Conservation (phyloP, 2,797 vertebrate species). For the Rhinatrema bivittatum region DNA sequence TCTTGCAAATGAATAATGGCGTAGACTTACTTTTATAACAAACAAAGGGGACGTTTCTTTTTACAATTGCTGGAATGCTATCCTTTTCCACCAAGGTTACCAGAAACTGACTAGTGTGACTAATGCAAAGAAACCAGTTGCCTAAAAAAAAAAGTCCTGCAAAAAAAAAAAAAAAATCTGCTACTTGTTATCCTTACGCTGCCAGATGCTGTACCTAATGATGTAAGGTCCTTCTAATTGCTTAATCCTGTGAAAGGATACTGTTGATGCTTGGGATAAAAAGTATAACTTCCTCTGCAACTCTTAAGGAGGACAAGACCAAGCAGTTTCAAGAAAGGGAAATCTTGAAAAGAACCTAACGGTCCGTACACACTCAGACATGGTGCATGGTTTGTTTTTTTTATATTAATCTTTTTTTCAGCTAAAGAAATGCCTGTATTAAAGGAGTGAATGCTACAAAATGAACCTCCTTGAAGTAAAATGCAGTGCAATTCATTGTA, state of each 20-base stretch:
- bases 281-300: no score
- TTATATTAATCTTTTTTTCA: no score
- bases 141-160: constrained; percentile 26
- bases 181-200: constrained; percentile 44
- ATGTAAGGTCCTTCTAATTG: constrained; percentile 36
- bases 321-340: no score
- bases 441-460: no score
- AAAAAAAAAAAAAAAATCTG: constrained; percentile 53
- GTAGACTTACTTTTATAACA: constrained; percentile 41
- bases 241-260: constrained; percentile 44
- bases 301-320: no score
- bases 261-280: constrained; percentile 22
- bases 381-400: no score
- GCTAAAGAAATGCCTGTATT: no score
- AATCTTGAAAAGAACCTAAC: no score
- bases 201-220: constrained; percentile 50
- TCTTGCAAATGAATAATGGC: constrained; percentile 35
- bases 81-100: constrained; percentile 43
- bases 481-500: no score
- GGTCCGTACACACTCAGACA: no score
- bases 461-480: no score
- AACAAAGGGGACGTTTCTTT: constrained; percentile 6
- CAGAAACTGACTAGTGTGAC: constrained; percentile 41
- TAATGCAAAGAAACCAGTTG: constrained; percentile 52
- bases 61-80: constrained; percentile 37